These are phyloP conservation scores for Lerema accius DNA, from an alignment of 1,140 invertebrate species.

Conservation along the genomic window DNA sequence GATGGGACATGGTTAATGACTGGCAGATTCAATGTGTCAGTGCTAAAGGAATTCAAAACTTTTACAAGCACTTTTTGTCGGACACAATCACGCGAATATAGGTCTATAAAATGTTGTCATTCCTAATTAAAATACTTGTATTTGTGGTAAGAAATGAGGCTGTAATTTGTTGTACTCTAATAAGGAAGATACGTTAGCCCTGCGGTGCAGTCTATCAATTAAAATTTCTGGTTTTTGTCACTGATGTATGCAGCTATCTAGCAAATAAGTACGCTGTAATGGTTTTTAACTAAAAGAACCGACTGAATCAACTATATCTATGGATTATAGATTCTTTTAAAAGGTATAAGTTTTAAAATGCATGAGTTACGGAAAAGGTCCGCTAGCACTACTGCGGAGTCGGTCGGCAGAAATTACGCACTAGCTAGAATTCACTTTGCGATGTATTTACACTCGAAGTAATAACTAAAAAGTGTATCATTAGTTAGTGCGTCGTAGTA, in stretches of 20 bases:
- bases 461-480: slow-evolving; percentile 31
- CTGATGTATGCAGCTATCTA: slow-evolving; percentile 10
- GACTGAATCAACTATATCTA: neutral
- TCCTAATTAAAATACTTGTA: too few species aligned
- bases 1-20: slow-evolving; percentile 53
- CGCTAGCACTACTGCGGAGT: neutral
- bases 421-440: slow-evolving; percentile 17
- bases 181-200: slow-evolving; percentile 9
- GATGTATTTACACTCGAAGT: slow-evolving; percentile 15
- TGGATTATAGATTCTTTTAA: slow-evolving; percentile 2
- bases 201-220: slow-evolving; percentile 16
- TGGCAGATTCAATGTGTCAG: slow-evolving; percentile 23
- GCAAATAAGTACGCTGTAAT: neutral
- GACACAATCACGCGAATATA: neutral
- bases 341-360: neutral
- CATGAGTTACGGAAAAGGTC: slow-evolving; percentile 2
- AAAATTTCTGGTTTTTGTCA: slow-evolving; percentile 26
- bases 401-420: slow-evolving; percentile 8
- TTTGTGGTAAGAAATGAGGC: neutral
- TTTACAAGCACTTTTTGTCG: slow-evolving; percentile 5
- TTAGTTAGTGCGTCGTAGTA: slow-evolving; percentile 30
- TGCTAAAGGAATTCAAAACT: slow-evolving; percentile 17
- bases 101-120: slow-evolving; percentile 4
- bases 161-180: slow-evolving; percentile 24
- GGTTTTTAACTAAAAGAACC: too few species aligned